These are phyloP conservation scores for Antrozous pallidus DNA, from an alignment of 2,797 vertebrate genomes.

Conservation along the genomic window DNA sequence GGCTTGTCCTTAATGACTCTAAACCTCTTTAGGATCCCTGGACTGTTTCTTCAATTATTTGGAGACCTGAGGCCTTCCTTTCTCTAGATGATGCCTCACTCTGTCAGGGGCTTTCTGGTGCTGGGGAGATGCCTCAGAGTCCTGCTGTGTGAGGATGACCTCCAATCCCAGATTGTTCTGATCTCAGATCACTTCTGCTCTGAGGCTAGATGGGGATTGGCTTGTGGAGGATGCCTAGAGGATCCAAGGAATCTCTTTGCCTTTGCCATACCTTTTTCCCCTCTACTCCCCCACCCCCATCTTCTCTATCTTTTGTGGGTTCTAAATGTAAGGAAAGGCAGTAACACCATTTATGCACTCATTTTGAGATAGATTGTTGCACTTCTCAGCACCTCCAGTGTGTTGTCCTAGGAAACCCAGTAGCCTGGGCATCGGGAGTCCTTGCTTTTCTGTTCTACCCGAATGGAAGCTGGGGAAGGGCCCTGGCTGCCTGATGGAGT, in stretches of 20 bases:
- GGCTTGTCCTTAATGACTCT: not conserved
- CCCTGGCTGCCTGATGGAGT: not conserved
- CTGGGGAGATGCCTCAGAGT: not conserved
- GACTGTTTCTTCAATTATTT: not conserved
- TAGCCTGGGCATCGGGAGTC: not conserved
- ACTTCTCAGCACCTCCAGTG: not conserved
- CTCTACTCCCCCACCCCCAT: no score
- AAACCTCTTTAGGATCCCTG: not conserved
- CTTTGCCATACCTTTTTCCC: fast-evolving
- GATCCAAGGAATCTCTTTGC: not conserved
- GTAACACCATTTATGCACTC: not conserved
- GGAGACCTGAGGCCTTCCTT: not conserved
- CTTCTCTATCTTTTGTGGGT: not conserved
- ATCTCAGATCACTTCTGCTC: no score
- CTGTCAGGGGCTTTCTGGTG: not conserved
- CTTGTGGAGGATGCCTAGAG: not conserved
- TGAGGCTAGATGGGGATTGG: not conserved
- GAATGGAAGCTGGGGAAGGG: not conserved
- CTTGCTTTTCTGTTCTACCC: not conserved
- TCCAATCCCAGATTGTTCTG: not conserved
- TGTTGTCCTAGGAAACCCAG: not conserved
- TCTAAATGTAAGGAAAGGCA: no score
- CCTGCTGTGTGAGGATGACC: fast-evolving
- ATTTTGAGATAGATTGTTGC: not conserved
- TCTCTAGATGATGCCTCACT: not conserved